These are phyloP conservation scores for Argentina silus DNA, from an alignment of 2,797 vertebrate species.

Conservation along the genomic window DNA sequence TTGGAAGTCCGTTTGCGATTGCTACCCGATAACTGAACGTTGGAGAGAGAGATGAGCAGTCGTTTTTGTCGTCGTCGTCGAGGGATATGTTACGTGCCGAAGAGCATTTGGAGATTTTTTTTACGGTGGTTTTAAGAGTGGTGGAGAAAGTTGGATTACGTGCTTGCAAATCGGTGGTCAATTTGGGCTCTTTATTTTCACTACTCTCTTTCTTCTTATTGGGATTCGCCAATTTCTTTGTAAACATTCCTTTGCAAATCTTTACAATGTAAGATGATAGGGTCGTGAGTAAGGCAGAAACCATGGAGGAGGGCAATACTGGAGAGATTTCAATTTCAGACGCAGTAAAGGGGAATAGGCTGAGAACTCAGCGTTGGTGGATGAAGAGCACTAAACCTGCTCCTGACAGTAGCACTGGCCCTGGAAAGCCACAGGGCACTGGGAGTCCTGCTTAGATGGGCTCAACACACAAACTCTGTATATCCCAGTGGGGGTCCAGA, in stretches of 20 bases:
- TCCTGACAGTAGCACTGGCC: constrained; percentile 47
- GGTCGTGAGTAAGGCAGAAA: constrained; percentile 92
- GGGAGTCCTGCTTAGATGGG: constrained; percentile 49
- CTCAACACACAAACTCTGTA: constrained; percentile 55
- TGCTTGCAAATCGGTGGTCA: constrained; percentile 79
- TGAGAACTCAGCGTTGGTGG: constrained; percentile 49
- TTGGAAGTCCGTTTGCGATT: constrained; percentile 95
- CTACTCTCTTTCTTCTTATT: constrained; percentile 92
- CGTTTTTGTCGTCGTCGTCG: constrained; percentile 84
- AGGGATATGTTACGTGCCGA: constrained; percentile 89
- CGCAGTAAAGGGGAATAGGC: constrained; percentile 58
- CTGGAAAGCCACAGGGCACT: constrained; percentile 41
- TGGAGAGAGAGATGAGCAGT: constrained; percentile 93
- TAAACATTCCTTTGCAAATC: constrained; percentile 99
- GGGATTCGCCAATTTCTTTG: constrained; percentile 97
- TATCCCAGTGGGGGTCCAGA: constrained; percentile 54
- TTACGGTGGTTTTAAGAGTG: constrained; percentile 93
- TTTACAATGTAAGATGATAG: constrained; percentile 91
- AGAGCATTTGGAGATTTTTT: constrained; percentile 93
- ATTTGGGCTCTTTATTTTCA: constrained; percentile 87
- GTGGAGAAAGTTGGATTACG: constrained; percentile 89
- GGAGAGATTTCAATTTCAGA: constrained; percentile 69
- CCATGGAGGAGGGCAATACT: constrained; percentile 87
- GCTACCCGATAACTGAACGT: constrained; percentile 98
- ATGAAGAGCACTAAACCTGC: constrained; percentile 55